Conservation (phyloP, 2,888 invertebrate species). For the Philonicus albiceps region DNA sequence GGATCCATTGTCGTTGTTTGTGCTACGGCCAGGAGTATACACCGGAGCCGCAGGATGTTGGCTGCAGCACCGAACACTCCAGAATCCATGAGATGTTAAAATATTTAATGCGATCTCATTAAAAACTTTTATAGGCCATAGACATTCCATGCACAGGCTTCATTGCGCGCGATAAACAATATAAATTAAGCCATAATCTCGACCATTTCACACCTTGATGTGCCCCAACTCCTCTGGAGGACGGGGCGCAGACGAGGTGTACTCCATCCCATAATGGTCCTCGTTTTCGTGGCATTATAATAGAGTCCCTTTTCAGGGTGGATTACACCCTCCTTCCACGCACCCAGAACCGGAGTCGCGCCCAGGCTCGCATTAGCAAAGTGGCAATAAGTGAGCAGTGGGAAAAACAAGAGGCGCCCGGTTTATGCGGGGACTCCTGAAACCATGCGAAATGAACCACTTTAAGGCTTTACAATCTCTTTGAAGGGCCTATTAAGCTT, state of each 20-base stretch:
- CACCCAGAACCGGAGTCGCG: neutral
- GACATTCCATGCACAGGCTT: conserved; percentile 26
- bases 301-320: neutral
- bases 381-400: neutral
- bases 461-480: conserved; percentile 33
- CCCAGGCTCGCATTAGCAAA: neutral
- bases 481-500: conserved; percentile 35
- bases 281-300: conserved; percentile 25
- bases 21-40: neutral
- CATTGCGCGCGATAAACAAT: conserved; percentile 20
- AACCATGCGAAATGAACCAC: conserved; percentile 39
- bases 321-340: neutral
- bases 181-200: conserved; percentile 39
- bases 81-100: conserved; percentile 15
- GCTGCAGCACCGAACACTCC: neutral
- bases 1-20: neutral
- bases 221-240: neutral
- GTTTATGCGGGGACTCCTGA: neutral
- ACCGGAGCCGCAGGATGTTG: neutral
- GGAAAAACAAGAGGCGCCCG: conserved; percentile 10
- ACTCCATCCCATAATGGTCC: neutral
- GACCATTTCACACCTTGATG: conserved; percentile 33
- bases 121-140: conserved; percentile 28
- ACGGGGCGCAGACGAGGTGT: neutral
- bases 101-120: conserved; percentile 28